These are phyloP conservation scores for Nasonia giraulti DNA, from an alignment of 1,140 invertebrate species.

Conservation along the genomic window DNA sequence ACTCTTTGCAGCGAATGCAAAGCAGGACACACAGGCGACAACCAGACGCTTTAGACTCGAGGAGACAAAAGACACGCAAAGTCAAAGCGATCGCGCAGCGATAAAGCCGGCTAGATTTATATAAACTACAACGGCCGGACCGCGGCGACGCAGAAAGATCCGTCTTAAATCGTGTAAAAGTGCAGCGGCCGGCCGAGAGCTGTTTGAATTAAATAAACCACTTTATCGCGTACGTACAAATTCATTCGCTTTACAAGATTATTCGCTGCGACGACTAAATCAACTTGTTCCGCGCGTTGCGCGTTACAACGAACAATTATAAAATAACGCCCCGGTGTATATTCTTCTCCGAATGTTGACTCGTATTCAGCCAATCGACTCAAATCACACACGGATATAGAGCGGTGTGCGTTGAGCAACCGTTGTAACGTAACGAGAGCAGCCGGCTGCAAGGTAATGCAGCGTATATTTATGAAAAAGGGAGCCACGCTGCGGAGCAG, in stretches of 20 bases:
- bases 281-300: neutral
- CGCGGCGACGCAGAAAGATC: neutral
- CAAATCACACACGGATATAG: conserved; percentile 29
- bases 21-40: conserved; percentile 38
- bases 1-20: conserved; percentile 41
- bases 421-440: conserved; percentile 25
- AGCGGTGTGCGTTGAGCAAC: conserved; percentile 18
- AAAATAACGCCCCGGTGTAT: too few species aligned
- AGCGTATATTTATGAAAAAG: conserved; percentile 28
- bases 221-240: neutral
- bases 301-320: too few species aligned
- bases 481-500: neutral
- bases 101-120: conserved; percentile 49
- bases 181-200: neutral
- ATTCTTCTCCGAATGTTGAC: neutral
- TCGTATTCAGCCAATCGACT: neutral
- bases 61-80: conserved; percentile 50
- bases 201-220: conserved; percentile 22
- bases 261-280: neutral
- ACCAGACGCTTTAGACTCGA: conserved; percentile 26
- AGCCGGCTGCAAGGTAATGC: neutral
- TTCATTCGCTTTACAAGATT: neutral
- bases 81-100: conserved; percentile 38
- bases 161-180: conserved; percentile 17
- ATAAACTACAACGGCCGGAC: conserved; percentile 27